Base-by-base conservation (phyloP, 2,888 invertebrate species). In the Sympetrum striolatum region DNA sequence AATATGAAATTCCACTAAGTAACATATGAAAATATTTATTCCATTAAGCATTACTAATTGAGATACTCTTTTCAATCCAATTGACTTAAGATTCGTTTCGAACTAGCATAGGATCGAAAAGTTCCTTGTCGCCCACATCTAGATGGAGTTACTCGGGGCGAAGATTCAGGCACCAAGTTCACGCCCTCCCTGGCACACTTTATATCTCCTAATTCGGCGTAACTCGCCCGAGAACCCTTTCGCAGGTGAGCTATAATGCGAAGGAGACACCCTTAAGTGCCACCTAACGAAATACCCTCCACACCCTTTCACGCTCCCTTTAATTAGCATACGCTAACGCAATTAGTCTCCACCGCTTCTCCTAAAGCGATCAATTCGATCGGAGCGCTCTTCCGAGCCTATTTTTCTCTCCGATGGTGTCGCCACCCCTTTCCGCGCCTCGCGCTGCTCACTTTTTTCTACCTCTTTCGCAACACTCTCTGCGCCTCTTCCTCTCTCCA, bases 291-390 rank as follows among this genome's bases (percentile, higher is more conserved):
- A 58, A 58, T 35, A 31, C 18, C 58, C 48, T 35, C 35, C 31
- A 0, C 48, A 37, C 86, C 22, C 60, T 37, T 37, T 60, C 86
- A 6, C 82, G 4, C 58, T 86, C 86, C 58, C 86, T 86, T 86
- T 86, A 86, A 86, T 86, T 86, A 86, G 64, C 58, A 60, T 60
- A 60, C 86, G 86, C 86, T 86, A 86, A 86, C 86, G 86, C 86
- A 86, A 86, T 86, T 86, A 86, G 60, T 86, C 86, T 86, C 37
- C 86, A 53, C 86, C 86, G 60, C 86, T 86, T 35, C 86, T 86
- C 58, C 86, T 86, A 86, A 86, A 86, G 86, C 86, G 86, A 86
- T 86, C 60, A 86, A 86, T 86, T 86, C 86, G 86, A 58, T 60
- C 86, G 86, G 37, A 37, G 64, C 22, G 86, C 35, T 37, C 73